Conservation (phyloP, 2,797 vertebrate species). For the Anguilla anguilla region DNA sequence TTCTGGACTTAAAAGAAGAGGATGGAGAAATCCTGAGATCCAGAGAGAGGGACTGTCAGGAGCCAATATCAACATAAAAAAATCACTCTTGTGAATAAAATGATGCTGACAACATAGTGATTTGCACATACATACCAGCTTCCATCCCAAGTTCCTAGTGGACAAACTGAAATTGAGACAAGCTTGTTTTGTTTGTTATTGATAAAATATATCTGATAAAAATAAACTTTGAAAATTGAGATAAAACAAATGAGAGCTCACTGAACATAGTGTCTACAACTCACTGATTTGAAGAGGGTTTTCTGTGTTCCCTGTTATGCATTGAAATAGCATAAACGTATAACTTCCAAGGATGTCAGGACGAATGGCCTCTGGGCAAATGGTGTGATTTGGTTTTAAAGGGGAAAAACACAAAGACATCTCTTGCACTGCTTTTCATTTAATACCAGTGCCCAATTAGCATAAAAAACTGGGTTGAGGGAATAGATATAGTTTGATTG, state of each 20-base stretch:
- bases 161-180: neutral
- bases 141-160: neutral
- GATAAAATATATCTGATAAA: neutral
- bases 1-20: neutral
- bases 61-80: slow-evolving; percentile 18
- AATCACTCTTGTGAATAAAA: slow-evolving; percentile 11
- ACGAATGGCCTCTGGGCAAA: neutral
- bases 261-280: neutral
- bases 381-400: neutral
- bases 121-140: slow-evolving; percentile 11
- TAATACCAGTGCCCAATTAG: neutral
- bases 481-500: slow-evolving; percentile 11
- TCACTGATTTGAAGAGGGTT: neutral
- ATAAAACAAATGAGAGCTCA: neutral
- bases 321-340: neutral
- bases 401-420: neutral
- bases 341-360: neutral
- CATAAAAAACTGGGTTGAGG: slow-evolving; percentile 20
- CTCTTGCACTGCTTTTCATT: neutral
- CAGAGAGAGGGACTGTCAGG: slow-evolving; percentile 1
- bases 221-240: neutral
- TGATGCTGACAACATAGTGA: neutral
- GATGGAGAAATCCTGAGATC: slow-evolving; percentile 11
- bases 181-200: neutral
- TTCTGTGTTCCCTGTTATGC: neutral